These are phyloP conservation scores for Orthonyx spaldingii DNA, from an alignment of 2,113 vertebrate species.

Conservation along the genomic window DNA sequence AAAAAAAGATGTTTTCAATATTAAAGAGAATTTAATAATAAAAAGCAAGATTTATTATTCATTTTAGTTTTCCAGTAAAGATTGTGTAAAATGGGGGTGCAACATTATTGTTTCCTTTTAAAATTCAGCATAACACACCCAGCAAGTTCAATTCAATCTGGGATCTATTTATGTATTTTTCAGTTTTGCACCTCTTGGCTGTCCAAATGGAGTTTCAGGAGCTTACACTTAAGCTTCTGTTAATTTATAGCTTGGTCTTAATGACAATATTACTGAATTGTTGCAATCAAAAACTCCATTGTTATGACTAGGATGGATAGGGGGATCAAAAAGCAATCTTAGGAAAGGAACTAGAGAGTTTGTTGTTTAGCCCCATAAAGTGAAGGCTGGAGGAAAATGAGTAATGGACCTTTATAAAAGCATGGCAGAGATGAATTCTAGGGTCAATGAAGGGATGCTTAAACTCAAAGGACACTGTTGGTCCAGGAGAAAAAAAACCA, in stretches of 20 bases:
- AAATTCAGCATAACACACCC: background rate
- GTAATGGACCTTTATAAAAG: background rate
- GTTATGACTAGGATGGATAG: background rate
- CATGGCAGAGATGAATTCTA: background rate
- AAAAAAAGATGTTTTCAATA: background rate
- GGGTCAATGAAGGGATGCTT: background rate
- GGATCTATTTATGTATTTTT: background rate
- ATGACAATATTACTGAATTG: background rate
- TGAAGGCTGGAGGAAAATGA: background rate
- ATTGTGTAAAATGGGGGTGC: background rate
- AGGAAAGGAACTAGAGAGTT: background rate
- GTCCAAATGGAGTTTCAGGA: background rate
- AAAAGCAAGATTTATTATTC: rapidly evolving
- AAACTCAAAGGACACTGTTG: background rate
- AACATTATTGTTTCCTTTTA: background rate
- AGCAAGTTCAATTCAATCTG: background rate
- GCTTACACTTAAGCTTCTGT: background rate
- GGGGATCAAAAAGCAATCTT: background rate
- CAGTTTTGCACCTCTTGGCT: background rate
- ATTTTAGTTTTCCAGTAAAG: background rate
- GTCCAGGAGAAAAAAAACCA: background rate
- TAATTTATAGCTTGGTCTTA: background rate
- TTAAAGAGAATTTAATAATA: background rate
- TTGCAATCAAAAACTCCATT: background rate
- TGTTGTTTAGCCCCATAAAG: background rate